Conservation (phyloP, 2,888 invertebrate genomes). For the Hypselothyrea guttata region DNA sequence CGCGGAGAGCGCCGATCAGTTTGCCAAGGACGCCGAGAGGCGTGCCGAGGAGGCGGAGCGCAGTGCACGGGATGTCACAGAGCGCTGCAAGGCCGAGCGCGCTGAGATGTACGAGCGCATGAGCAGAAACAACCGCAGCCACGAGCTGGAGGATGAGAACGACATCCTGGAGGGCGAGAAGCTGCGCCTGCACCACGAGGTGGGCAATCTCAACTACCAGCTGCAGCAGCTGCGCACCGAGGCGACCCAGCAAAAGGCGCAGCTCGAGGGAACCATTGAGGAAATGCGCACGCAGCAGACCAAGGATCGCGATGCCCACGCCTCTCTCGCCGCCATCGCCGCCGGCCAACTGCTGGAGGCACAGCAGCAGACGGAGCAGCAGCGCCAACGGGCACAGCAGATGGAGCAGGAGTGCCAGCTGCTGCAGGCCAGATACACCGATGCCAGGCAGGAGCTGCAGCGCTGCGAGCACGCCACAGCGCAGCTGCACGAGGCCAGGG, state of each 20-base stretch:
- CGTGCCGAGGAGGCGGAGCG: constrained; percentile 12
- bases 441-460: too few relatives aligned
- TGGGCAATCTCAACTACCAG: constrained; percentile 69
- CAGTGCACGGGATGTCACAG: constrained; percentile 1
- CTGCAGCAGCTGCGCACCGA: constrained; percentile 28
- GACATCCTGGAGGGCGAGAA: constrained; percentile 48
- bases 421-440: too few relatives aligned
- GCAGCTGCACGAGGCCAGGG: too few relatives aligned
- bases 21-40: too few relatives aligned
- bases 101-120: constrained; percentile 60
- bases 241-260: not conserved
- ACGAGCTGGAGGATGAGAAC: too few relatives aligned
- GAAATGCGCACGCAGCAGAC: constrained; percentile 12
- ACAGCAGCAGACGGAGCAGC: constrained; percentile 21
- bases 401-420: too few relatives aligned
- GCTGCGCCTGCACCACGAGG: constrained; percentile 64
- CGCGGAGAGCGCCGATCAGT: too few relatives aligned
- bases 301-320: not conserved
- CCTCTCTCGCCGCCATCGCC: too few relatives aligned
- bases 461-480: too few relatives aligned
- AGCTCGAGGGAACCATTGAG: constrained; percentile 16
- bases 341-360: constrained; percentile 18
- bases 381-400: constrained; percentile 43
- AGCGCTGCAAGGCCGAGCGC: constrained; percentile 64
- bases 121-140: constrained; percentile 52